A percentile compares a stretch with the other conserved stretches of the same genome.
phyloP scores from a whole-genome alignment of 2,888 invertebrate species.

The Stomorhina lunata region DNA sequence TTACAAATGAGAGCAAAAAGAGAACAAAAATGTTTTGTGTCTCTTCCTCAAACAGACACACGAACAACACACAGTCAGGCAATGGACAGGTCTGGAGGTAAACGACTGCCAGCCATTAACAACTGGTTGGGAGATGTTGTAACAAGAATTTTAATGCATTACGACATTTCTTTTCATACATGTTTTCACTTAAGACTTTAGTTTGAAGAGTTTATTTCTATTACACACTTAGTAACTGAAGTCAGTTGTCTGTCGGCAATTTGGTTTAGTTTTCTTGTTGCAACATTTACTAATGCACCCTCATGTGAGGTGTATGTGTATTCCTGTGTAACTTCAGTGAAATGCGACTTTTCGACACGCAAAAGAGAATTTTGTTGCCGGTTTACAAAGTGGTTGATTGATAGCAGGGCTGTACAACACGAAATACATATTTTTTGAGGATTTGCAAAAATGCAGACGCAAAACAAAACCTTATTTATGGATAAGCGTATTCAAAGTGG shows the following conservation, averaged over 20 bases:
- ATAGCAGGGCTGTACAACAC: neutral
- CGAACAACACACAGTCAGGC: neutral
- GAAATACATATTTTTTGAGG: neutral
- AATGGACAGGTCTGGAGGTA: neutral
- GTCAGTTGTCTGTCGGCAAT: neutral
- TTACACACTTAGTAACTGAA: neutral
- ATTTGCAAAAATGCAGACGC: neutral
- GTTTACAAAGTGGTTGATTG: neutral
- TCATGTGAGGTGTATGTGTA: neutral
- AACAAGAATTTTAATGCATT: neutral
- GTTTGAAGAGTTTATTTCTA: neutral
- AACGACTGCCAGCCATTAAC: conserved; percentile 21
- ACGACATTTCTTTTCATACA: neutral
- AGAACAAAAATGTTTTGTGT: neutral
- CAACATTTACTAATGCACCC: neutral
- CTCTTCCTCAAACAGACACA: neutral
- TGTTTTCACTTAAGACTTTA: neutral
- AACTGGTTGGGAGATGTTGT: neutral
- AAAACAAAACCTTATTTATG: too few species aligned
- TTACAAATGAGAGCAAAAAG: neutral
- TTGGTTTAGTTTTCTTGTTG: neutral
- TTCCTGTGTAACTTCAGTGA: neutral
- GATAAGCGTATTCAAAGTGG: too few species aligned
- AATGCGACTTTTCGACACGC: neutral
- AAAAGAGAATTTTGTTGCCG: neutral